Conservation (phyloP, 2,888 invertebrate genomes). For the Tenthredo amoena region DNA sequence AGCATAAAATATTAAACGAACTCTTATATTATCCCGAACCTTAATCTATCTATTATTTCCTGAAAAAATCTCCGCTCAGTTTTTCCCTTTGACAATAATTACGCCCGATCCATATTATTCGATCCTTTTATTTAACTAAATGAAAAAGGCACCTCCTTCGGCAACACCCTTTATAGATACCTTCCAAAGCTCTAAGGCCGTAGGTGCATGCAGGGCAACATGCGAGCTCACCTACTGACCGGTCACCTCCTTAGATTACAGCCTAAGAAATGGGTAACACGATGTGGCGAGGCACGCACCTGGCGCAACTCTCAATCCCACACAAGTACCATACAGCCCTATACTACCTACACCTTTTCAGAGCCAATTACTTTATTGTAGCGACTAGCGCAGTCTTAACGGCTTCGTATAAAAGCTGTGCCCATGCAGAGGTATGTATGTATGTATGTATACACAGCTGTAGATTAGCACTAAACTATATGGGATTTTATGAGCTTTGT, state of each 20-base stretch:
- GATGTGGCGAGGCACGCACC: conserved; percentile 69
- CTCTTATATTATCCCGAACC: not conserved
- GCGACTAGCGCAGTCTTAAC: conserved; percentile 32
- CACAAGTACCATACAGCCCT: conserved; percentile 58
- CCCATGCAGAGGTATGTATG: not conserved
- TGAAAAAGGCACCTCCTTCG: not conserved
- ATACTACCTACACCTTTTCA: not conserved
- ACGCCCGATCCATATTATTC: not conserved
- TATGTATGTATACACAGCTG: not conserved
- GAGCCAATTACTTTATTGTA: conserved; percentile 50
- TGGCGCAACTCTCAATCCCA: conserved; percentile 51
- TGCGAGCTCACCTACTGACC: conserved; percentile 67
- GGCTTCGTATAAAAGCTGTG: conserved; percentile 33
- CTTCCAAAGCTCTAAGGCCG: conserved; percentile 4
- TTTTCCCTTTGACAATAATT: not conserved
- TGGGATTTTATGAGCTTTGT: not conserved
- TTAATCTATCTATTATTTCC: not conserved
- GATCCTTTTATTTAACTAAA: not conserved
- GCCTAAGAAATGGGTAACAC: conserved; percentile 72
- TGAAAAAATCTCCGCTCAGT: not conserved
- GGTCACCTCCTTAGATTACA: conserved; percentile 73
- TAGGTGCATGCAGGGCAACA: conserved; percentile 55
- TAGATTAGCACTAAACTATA: not conserved
- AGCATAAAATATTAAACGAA: not conserved
- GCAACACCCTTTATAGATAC: conserved; percentile 38